Percentiles rank a stretch among this genome's conserved stretches.
Conservation (phyloP, 2,888 invertebrate species). For the Dryobotodes eremita region DNA sequence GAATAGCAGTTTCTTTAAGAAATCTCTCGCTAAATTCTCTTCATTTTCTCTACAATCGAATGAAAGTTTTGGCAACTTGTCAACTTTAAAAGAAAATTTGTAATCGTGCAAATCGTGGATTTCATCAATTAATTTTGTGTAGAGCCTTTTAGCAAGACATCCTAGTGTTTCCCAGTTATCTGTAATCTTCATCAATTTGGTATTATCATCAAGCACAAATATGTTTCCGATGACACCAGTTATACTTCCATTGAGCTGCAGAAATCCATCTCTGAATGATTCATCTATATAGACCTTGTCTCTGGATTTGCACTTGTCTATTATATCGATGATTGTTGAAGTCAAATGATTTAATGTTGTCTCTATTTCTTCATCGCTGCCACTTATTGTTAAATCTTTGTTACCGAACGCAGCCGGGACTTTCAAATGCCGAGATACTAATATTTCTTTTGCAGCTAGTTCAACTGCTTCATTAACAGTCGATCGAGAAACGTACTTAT, state of each 20-base stretch:
- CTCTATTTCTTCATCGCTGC: conserved; percentile 23
- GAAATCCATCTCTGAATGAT: not conserved
- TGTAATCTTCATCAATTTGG: not conserved
- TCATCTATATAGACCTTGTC: conserved; percentile 32
- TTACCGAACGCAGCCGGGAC: conserved; percentile 45
- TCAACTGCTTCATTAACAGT: conserved; percentile 35
- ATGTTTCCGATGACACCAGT: not conserved
- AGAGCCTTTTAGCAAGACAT: not conserved
- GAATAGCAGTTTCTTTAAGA: conserved; percentile 30
- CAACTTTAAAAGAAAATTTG: conserved; percentile 4
- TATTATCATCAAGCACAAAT: not conserved
- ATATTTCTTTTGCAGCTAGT: conserved; percentile 27
- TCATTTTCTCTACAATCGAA: not conserved
- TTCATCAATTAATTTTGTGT: not conserved
- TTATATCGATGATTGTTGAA: not conserved
- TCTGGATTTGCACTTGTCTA: not conserved
- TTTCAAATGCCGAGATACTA: conserved; percentile 31
- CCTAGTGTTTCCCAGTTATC: not conserved
- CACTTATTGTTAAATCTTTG: conserved; percentile 13
- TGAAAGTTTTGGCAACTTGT: not conserved
- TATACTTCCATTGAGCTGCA: not conserved
- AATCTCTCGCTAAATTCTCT: conserved; percentile 9
- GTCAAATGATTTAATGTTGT: not conserved
- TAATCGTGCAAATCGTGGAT: not conserved
- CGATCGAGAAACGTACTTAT: conserved; percentile 25